Conservation (phyloP, 2,113 vertebrate genomes). For the Hoplias malabaricus region DNA sequence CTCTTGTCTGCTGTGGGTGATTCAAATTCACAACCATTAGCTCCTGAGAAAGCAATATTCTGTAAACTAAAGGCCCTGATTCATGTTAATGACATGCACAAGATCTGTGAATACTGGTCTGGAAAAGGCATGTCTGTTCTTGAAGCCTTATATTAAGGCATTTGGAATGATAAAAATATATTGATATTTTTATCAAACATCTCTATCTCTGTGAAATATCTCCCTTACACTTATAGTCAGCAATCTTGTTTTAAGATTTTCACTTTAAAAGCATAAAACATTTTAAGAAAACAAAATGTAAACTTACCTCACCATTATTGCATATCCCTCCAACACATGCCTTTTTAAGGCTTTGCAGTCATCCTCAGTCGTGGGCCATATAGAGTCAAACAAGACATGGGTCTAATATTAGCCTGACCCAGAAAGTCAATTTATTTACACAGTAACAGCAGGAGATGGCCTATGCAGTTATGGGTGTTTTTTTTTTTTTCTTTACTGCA, state of each 20-base stretch:
- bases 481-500: constrained; percentile 61
- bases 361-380: no score
- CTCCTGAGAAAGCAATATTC: constrained; percentile 74
- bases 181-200: no score
- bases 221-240: neutral
- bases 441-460: constrained; percentile 11
- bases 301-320: neutral
- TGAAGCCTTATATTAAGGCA: no score
- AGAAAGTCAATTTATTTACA: constrained; percentile 40
- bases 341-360: neutral
- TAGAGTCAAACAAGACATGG: constrained; percentile 10
- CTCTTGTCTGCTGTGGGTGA: constrained; percentile 63
- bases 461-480: constrained; percentile 44
- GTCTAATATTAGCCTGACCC: constrained; percentile 41
- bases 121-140: neutral
- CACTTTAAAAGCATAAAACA: neutral
- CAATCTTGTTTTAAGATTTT: neutral
- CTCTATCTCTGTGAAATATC: no score
- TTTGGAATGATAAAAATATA: no score
- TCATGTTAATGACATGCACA: constrained; percentile 46
- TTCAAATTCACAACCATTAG: constrained; percentile 66
- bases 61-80: constrained; percentile 51
- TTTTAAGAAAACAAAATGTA: neutral
- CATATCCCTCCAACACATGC: neutral
- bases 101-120: constrained; percentile 59